Percentiles rank a stretch among this genome's conserved stretches.
These are phyloP conservation scores for Proterorhinus semilunaris DNA, from an alignment of 2,113 vertebrate genomes.

Conservation along the genomic window DNA sequence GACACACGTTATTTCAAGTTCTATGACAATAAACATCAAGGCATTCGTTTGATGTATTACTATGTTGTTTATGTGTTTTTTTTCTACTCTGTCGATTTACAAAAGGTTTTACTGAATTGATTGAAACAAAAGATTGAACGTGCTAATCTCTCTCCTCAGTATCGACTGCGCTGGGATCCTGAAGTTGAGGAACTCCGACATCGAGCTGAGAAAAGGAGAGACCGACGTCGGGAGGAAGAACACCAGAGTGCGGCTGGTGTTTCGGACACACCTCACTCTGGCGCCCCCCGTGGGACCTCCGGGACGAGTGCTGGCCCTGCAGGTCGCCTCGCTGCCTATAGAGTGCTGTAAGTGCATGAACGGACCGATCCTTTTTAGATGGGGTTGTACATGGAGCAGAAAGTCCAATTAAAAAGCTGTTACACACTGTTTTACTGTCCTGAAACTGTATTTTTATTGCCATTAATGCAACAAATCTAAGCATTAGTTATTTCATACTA, in stretches of 20 bases:
- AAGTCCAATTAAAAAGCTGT: too few species aligned
- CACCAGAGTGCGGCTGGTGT: slow-evolving; percentile 86
- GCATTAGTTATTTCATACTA: too few species aligned
- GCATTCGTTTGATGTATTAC: too few species aligned
- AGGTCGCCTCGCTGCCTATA: slow-evolving; percentile 86
- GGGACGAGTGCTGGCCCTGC: slow-evolving; percentile 85
- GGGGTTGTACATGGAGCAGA: not conserved
- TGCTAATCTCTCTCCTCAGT: slow-evolving; percentile 58
- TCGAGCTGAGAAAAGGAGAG: slow-evolving; percentile 91
- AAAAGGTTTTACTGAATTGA: not conserved
- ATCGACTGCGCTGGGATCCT: slow-evolving; percentile 93
- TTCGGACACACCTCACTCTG: slow-evolving; percentile 86
- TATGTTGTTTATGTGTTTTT: too few species aligned
- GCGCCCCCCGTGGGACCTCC: slow-evolving; percentile 65
- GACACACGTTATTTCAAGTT: too few species aligned
- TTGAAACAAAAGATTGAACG: not conserved
- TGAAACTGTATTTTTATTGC: too few species aligned
- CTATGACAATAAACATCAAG: too few species aligned
- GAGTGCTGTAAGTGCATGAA: slow-evolving; percentile 89
- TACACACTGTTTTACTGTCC: too few species aligned
- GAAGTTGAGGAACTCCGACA: slow-evolving; percentile 92
- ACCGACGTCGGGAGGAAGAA: slow-evolving; percentile 92
- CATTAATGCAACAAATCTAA: too few species aligned
- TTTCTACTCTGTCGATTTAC: too few species aligned
- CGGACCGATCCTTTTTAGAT: too few species aligned